Evolutionary conservation across 2,888 invertebrate genomes (phyloP).

Genomic region (Rhagophthalmus giganteus): DNA sequence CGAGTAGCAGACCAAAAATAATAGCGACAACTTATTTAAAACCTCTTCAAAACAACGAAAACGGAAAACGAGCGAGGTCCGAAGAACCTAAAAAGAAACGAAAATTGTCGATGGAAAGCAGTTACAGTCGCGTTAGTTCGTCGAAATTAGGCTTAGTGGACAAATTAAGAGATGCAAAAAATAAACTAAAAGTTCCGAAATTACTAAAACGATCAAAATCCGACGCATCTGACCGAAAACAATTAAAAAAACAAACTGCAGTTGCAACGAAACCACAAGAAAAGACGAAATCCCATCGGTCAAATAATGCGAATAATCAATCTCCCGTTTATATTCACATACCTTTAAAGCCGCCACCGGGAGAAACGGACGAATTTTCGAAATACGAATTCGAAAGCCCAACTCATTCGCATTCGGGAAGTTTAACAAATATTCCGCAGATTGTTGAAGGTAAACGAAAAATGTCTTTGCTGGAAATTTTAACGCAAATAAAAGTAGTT

Average conservation of each 20-base stretch:
- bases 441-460: conserved; percentile 11
- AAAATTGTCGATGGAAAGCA: conserved; percentile 46
- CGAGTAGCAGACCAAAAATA: neutral
- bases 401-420: conserved; percentile 9
- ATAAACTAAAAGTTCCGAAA: conserved; percentile 13
- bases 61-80: conserved; percentile 38
- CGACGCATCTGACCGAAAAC: conserved; percentile 10
- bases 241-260: conserved; percentile 5
- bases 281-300: neutral
- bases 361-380: conserved; percentile 52
- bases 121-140: conserved; percentile 46
- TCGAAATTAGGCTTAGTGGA: conserved; percentile 44
- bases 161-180: conserved; percentile 23
- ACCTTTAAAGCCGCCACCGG: conserved; percentile 52
- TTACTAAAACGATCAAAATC: conserved; percentile 18
- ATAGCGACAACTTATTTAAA: neutral
- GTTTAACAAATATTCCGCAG: conserved; percentile 7
- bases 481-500: conserved; percentile 18
- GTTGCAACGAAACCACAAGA: neutral
- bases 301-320: conserved; percentile 3
- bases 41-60: conserved; percentile 9
- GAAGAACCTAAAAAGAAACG: conserved; percentile 47
- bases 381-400: conserved; percentile 38
- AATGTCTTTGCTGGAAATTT: conserved; percentile 20
- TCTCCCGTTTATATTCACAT: conserved; percentile 52